Evolutionary conservation across 37 sponge, comb jelly and placozoan species (phyloP), one percentile per base, ranked within the genome.

Genomic region (Beroe ovata): DNA sequence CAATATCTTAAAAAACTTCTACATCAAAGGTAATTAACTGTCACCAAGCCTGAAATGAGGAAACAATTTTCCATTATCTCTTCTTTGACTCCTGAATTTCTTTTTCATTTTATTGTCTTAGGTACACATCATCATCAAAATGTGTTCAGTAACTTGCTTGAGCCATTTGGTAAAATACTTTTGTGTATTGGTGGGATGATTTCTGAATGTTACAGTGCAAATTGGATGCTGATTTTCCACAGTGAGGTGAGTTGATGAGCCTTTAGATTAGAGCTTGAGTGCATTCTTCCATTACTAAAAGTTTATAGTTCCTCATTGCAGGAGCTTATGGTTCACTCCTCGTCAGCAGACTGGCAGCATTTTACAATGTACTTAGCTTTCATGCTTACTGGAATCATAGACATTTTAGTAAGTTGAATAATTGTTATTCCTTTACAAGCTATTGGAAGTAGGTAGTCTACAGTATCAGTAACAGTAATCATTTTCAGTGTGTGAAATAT

Each of bases 151-250:
- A 66, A 26, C 29, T 29, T 30, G 2, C 19, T 26, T 3, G 69
- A 66, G 69, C 35, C 35, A 34, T 32, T 66, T 4, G 69, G 35
- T 37, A 66, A 66, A 37, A 66, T 66, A 34, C 14, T 66, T 6
- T 66, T 66, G 35, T 66, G 69, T 30, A 18, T 66, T 0, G 69
- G 32, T 66, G 69, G 69, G 2, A 66, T 66, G 69, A 14, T 66
- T 30, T 66, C 69, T 32, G 35, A 66, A 66, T 66, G 69, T 66
- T 66, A 29, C 30, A 66, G 69, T 66, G 32, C 69, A 29, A 8
- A 66, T 1, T 66, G 69, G 69, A 11, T 66, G 36, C 69, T 66
- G 2, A 11, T 66, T 33, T 3, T 33, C 34, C 16, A 33, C 1
- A 37, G 30, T 11, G 35, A 66, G 32, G 69, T 66, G 34, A 33